These are phyloP conservation scores for Aphodius granarius DNA, from an alignment of 2,888 invertebrate genomes.

Conservation along the genomic window DNA sequence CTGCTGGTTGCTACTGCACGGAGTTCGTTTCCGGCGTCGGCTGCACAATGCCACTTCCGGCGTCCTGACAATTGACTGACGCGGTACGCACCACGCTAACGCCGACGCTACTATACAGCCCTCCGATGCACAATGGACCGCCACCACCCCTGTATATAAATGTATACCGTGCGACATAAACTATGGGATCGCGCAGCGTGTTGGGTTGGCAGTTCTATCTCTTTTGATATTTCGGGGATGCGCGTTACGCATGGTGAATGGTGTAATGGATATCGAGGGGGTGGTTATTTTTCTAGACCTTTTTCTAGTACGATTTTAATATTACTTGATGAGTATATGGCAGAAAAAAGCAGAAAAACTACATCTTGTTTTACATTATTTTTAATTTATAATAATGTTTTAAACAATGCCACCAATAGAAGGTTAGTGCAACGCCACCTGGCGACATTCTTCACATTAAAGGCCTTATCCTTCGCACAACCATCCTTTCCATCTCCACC, in stretches of 20 bases:
- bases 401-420: too few relatives aligned
- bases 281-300: background rate
- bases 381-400: too few relatives aligned
- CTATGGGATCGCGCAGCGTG: background rate
- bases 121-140: background rate
- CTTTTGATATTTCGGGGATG: background rate
- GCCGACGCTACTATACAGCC: background rate
- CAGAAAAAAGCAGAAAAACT: too few relatives aligned
- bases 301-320: too few relatives aligned
- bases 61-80: slow-evolving; percentile 51
- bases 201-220: background rate
- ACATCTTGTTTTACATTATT: too few relatives aligned
- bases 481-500: background rate
- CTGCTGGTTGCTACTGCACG: slow-evolving; percentile 39
- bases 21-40: slow-evolving; percentile 53
- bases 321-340: too few relatives aligned
- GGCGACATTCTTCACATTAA: too few relatives aligned
- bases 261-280: background rate
- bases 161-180: background rate
- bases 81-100: slow-evolving; percentile 47
- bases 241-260: background rate
- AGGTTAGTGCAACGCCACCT: too few relatives aligned
- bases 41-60: slow-evolving; percentile 51
- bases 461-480: too few relatives aligned
- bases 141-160: background rate